These are phyloP conservation scores for Rhynchonycteris naso DNA, from an alignment of 2,797 vertebrate species.

Conservation along the genomic window DNA sequence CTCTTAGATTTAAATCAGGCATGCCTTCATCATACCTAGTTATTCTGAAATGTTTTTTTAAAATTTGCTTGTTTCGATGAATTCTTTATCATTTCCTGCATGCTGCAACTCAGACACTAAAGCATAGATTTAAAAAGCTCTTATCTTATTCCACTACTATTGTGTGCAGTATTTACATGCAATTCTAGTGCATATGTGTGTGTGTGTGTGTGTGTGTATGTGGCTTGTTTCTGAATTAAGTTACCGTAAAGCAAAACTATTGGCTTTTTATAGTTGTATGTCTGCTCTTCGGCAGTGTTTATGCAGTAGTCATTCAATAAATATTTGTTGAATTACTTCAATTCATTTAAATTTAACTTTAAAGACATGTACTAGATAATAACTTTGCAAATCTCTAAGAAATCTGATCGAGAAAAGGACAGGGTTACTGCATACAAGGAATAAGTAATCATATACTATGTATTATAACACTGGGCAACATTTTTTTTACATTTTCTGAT, in stretches of 20 bases:
- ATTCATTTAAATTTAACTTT: background rate
- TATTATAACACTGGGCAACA: too few species aligned
- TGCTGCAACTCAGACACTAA: background rate
- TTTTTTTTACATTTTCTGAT: too few species aligned
- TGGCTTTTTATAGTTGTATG: background rate
- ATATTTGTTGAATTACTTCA: background rate
- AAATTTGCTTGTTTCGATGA: background rate
- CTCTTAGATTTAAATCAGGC: background rate
- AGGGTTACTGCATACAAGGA: background rate
- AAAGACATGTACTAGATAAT: background rate
- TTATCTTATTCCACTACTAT: background rate
- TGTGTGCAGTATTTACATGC: too few species aligned
- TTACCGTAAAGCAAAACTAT: background rate
- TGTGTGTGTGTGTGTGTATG: rapidly evolving
- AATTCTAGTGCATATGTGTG: background rate
- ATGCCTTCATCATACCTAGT: background rate
- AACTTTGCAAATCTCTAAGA: background rate
- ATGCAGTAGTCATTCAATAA: background rate
- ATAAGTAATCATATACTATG: background rate
- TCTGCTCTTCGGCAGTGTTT: background rate
- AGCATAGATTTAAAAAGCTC: background rate
- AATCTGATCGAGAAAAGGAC: background rate
- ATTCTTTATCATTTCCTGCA: background rate
- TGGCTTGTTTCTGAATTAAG: background rate
- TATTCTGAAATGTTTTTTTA: background rate